phyloP scores from a whole-genome alignment of 2,797 vertebrate species.

The Mionectes olivaceus region DNA sequence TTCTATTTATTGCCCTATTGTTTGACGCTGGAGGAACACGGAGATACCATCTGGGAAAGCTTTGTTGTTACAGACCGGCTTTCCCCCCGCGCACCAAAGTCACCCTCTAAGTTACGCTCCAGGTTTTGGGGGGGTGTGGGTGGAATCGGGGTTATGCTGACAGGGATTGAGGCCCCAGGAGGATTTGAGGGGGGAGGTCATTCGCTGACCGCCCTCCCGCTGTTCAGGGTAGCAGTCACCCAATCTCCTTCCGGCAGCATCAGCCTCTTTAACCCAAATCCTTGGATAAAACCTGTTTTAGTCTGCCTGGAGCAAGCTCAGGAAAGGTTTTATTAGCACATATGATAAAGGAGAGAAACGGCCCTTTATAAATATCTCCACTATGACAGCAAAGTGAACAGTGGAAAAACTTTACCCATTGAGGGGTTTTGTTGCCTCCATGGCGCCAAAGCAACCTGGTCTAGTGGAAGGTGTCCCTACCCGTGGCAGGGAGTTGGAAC shows the following conservation, averaged over 20 bases:
- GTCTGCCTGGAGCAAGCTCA: background rate
- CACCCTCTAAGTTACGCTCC: background rate
- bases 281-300: background rate
- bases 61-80: background rate
- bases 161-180: background rate
- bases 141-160: background rate
- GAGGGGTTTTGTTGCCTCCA: background rate
- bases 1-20: slow-evolving; percentile 47
- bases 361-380: background rate
- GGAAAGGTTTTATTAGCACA: background rate
- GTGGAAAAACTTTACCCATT: fast-evolving
- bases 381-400: background rate
- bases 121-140: background rate
- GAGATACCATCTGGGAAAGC: slow-evolving; percentile 9
- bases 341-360: background rate
- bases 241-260: background rate
- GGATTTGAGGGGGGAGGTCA: background rate
- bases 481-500: background rate
- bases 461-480: background rate
- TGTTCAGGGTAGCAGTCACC: fast-evolving
- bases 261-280: background rate
- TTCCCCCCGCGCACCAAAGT: background rate
- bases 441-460: background rate
- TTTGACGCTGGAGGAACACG: background rate
- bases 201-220: background rate